These are phyloP conservation scores for Epizoanthus fatuus DNA, from an alignment of 92 coral and sea anemone species.

Conservation along the genomic window DNA sequence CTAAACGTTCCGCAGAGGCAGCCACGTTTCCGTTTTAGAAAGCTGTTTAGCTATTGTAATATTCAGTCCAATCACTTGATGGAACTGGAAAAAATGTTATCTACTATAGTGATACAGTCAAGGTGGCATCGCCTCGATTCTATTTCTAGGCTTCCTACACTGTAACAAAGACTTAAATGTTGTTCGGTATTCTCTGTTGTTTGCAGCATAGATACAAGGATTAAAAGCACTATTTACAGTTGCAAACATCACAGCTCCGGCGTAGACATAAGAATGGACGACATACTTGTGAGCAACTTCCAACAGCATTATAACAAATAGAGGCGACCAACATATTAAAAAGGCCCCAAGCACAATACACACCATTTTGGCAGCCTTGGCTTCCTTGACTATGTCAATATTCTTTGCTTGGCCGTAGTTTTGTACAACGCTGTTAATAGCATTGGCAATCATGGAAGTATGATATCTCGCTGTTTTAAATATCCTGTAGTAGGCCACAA, in stretches of 20 bases:
- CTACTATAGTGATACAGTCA: background rate
- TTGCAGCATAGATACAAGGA: conserved; percentile 91
- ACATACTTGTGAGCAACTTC: conserved; percentile 65
- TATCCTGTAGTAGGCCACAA: conserved; percentile 86
- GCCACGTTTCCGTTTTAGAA: too few species aligned
- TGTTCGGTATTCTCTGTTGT: conserved; percentile 90
- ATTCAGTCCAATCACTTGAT: too few species aligned
- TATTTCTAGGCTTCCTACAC: conserved; percentile 48
- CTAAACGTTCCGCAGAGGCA: too few species aligned
- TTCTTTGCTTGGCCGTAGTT: conserved; percentile 60
- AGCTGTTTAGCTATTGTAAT: too few species aligned
- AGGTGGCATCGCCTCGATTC: conserved; percentile 18
- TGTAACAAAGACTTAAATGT: conserved; percentile 79
- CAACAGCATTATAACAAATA: conserved; percentile 85
- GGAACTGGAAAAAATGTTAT: too few species aligned
- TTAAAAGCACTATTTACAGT: conserved; percentile 92
- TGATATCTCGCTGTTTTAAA: conserved; percentile 91
- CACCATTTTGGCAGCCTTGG: conserved; percentile 96
- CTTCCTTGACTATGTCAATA: conserved; percentile 81
- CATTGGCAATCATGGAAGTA: conserved; percentile 77
- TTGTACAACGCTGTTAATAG: conserved; percentile 78
- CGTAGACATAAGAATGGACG: conserved; percentile 90
- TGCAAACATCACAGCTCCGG: conserved; percentile 94
- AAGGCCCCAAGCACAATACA: conserved; percentile 90
- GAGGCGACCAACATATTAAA: conserved; percentile 86